These are phyloP conservation scores for Seriola quinqueradiata DNA, from an alignment of 2,113 vertebrate genomes.

Conservation along the genomic window DNA sequence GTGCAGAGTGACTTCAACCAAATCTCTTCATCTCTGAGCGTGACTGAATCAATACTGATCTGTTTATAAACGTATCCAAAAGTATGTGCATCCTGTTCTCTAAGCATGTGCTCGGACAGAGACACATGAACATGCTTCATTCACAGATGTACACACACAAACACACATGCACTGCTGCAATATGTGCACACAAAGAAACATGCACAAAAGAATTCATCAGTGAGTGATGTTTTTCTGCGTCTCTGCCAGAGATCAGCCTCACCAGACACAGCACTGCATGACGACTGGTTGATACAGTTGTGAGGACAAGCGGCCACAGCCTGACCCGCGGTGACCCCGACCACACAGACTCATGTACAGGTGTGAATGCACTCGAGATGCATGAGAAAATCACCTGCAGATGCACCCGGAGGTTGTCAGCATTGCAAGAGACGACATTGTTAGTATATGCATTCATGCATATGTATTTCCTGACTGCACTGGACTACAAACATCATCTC, in stretches of 20 bases:
- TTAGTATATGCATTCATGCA: neutral
- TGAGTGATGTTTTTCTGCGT: no score
- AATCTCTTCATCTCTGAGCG: conserved; percentile 7
- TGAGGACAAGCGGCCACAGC: no score
- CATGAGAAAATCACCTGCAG: no score
- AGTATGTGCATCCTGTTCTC: neutral
- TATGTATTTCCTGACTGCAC: neutral
- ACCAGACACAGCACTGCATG: no score
- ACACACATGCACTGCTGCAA: neutral
- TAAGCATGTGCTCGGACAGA: neutral
- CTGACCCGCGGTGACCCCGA: no score
- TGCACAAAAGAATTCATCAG: no score
- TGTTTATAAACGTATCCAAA: conserved; percentile 1
- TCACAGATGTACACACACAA: neutral
- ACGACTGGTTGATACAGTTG: no score
- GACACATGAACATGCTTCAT: neutral
- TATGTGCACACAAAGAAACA: no score
- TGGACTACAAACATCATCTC: neutral
- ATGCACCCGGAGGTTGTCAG: no score
- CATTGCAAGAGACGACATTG: neutral
- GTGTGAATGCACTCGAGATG: no score
- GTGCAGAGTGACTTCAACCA: conserved; percentile 17
- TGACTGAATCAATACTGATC: neutral
- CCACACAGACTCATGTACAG: no score
- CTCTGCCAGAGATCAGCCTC: no score